These are phyloP conservation scores for Dynastes hyllus DNA, from an alignment of 2,888 invertebrate species.

Conservation along the genomic window DNA sequence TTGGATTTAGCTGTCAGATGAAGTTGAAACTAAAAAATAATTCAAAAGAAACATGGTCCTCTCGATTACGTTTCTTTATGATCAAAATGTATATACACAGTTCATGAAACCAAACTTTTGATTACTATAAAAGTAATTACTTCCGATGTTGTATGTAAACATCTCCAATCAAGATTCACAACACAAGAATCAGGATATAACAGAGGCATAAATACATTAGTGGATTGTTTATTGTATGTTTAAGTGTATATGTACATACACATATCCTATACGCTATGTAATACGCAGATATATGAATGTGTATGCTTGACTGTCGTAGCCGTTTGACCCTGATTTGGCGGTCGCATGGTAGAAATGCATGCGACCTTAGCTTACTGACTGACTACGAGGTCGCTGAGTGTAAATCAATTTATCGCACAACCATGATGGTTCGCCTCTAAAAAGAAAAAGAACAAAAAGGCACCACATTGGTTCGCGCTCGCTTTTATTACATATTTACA, in stretches of 20 bases:
- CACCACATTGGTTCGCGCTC: conserved; percentile 6
- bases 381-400: conserved; percentile 58
- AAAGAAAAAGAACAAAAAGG: conserved; percentile 20
- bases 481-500: conserved; percentile 29
- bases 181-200: not conserved
- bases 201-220: not conserved
- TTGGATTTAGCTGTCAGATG: no score
- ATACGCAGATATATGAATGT: conserved; percentile 13
- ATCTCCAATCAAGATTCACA: not conserved
- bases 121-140: no score
- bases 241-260: not conserved
- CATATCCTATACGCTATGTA: not conserved
- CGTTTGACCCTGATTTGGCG: conserved; percentile 61
- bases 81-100: no score
- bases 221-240: not conserved
- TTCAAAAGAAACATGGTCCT: no score
- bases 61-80: no score
- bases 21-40: no score
- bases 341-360: conserved; percentile 57
- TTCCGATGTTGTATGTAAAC: no score
- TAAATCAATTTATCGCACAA: conserved; percentile 54
- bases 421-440: conserved; percentile 45
- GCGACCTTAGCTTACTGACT: conserved; percentile 62
- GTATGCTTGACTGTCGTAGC: conserved; percentile 20
- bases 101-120: no score